phyloP scores from a whole-genome alignment of 2,797 vertebrate species.

The Acanthurus leucopareius region DNA sequence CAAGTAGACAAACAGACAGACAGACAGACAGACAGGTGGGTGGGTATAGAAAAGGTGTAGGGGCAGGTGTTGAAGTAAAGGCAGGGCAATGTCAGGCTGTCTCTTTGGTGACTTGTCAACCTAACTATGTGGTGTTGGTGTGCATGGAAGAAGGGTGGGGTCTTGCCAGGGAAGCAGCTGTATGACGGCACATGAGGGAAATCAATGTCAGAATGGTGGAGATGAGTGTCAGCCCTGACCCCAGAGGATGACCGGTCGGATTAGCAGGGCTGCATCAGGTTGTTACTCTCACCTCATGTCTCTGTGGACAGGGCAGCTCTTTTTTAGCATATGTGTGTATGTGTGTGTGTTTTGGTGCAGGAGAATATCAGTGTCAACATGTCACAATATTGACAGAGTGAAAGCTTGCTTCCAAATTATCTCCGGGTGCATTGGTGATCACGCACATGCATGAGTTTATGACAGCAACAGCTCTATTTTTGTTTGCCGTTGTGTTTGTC shows the following conservation, averaged over 20 bases:
- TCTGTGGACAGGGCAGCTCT: conserved; percentile 20
- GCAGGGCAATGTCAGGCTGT: conserved; percentile 26
- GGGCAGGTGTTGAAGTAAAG: conserved; percentile 42
- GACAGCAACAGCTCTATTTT: conserved; percentile 15
- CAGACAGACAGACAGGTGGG: background rate
- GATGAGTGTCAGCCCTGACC: conserved; percentile 74
- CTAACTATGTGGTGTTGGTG: conserved; percentile 27
- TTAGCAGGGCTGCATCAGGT: conserved; percentile 63
- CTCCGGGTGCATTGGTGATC: conserved; percentile 29
- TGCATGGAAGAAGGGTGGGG: conserved; percentile 13
- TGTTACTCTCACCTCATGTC: conserved; percentile 22
- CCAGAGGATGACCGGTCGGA: conserved; percentile 71
- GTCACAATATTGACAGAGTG: conserved; percentile 26
- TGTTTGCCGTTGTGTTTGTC: conserved; percentile 14
- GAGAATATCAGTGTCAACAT: conserved; percentile 16
- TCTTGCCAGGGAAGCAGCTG: conserved; percentile 58
- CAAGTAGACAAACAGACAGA: background rate
- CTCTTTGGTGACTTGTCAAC: conserved; percentile 37
- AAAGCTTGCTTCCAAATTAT: conserved; percentile 24
- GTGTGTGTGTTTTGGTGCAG: conserved; percentile 1
- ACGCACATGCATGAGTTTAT: conserved; percentile 13
- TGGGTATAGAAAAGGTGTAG: conserved; percentile 10
- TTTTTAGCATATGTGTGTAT: conserved; percentile 1
- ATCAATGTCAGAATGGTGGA: conserved; percentile 74
- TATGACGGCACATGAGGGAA: conserved; percentile 71